A percentile compares a stretch with the other conserved stretches of the same genome.
These are phyloP conservation scores for Diadegma fenestrale DNA, from an alignment of 2,888 invertebrate species.

Conservation along the genomic window DNA sequence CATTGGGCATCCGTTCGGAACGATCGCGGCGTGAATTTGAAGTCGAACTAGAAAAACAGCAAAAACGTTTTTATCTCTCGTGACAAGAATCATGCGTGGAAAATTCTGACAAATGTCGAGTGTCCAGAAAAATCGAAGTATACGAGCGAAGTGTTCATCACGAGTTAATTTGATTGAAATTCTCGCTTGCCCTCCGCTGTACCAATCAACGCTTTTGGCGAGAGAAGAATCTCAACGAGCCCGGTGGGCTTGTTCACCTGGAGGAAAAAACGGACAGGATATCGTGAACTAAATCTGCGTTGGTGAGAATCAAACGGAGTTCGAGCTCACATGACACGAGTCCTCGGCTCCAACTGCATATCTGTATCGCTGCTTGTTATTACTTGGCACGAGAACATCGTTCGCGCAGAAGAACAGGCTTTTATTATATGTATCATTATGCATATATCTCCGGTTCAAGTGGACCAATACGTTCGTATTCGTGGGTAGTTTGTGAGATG, in stretches of 20 bases:
- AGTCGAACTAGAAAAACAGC: no score
- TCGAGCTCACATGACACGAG: conserved; percentile 4
- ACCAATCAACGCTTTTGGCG: neutral
- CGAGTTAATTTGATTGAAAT: no score
- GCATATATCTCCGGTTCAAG: neutral
- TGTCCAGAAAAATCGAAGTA: no score
- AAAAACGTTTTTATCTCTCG: no score
- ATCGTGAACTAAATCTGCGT: neutral
- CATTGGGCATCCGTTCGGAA: no score
- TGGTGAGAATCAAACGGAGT: conserved; percentile 9
- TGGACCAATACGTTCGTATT: neutral
- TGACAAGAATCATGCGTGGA: no score
- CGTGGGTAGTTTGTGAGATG: neutral
- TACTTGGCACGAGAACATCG: conserved; percentile 12
- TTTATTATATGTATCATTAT: neutral
- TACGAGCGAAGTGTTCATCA: no score
- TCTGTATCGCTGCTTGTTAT: neutral
- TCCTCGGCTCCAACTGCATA: neutral
- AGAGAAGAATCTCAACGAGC: neutral
- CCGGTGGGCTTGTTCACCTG: neutral
- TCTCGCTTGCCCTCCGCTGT: neutral
- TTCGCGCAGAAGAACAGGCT: neutral
- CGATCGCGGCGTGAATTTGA: no score
- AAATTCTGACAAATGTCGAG: no score
- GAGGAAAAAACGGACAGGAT: neutral